A percentile compares a stretch with the other conserved stretches of the same genome.
Conservation (phyloP, 2,113 vertebrate genomes). For the Clinocottus analis region DNA sequence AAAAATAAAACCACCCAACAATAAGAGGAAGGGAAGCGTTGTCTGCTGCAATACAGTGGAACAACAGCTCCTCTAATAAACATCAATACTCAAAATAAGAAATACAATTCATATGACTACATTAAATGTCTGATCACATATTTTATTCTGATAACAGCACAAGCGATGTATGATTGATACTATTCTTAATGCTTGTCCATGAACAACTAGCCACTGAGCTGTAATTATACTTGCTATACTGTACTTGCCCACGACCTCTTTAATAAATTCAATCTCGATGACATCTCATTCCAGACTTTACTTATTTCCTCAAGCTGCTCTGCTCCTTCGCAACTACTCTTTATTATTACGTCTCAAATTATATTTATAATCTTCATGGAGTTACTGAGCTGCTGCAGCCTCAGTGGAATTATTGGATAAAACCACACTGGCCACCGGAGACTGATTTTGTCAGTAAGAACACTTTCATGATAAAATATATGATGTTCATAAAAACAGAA, state of each 20-base stretch:
- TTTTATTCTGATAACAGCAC: not conserved
- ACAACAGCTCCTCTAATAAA: constrained; percentile 25
- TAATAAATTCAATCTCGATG: constrained; percentile 25
- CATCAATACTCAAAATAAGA: not conserved
- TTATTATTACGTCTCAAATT: constrained; percentile 13
- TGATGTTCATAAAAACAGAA: not conserved
- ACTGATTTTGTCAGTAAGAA: not conserved
- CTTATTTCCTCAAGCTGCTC: constrained; percentile 18
- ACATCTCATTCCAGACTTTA: constrained; percentile 23
- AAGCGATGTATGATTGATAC: not conserved
- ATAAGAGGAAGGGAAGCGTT: constrained; percentile 17
- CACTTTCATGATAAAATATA: not conserved
- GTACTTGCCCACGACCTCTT: constrained; percentile 17
- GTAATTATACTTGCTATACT: too few species aligned
- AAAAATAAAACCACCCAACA: constrained; percentile 34
- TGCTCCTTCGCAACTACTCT: not conserved
- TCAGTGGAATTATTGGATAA: constrained; percentile 13
- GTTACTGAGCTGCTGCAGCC: constrained; percentile 20
- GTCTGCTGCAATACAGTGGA: not conserved
- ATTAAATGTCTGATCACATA: not conserved
- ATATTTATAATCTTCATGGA: not conserved
- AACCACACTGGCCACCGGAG: not conserved
- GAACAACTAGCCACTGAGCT: constrained; percentile 3
- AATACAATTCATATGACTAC: not conserved
- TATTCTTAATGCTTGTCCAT: not conserved